Evolutionary conservation across 1,140 invertebrate species (phyloP).

Genomic region (Drosophila oshimai): DNA sequence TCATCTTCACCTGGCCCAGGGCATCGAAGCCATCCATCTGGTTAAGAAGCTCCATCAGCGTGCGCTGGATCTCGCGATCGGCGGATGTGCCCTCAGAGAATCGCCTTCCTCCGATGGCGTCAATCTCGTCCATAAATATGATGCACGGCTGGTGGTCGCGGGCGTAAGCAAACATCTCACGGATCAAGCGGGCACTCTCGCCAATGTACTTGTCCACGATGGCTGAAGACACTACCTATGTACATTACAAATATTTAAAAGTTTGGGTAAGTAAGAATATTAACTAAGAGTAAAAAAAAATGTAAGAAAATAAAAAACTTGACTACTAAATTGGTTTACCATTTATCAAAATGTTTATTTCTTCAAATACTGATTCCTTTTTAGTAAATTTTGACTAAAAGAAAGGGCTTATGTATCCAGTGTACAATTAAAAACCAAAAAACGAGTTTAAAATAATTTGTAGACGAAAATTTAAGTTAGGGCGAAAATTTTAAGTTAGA

Average conservation of each 20-base stretch:
- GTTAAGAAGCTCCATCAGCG: constrained; percentile 99
- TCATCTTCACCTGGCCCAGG: constrained; percentile 92
- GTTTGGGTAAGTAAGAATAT: neutral
- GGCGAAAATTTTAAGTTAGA: no score
- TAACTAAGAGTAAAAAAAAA: neutral
- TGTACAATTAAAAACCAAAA: no score
- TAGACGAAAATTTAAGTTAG: no score
- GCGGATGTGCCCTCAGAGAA: constrained; percentile 99
- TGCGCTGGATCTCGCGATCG: constrained; percentile 99
- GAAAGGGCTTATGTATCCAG: no score
- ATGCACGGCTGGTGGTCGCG: constrained; percentile 99
- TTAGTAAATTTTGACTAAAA: no score
- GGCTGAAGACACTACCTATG: constrained; percentile 97
- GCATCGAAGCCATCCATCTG: constrained; percentile 99
- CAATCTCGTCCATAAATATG: constrained; percentile 99
- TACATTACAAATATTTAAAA: neutral
- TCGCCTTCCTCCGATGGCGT: constrained; percentile 97
- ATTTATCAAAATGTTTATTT: no score
- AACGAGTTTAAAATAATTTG: no score
- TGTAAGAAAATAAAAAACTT: no score
- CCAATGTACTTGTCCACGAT: constrained; percentile 98
- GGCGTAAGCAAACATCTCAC: constrained; percentile 99
- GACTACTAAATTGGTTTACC: no score
- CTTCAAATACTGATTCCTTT: no score
- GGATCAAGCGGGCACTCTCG: constrained; percentile 99